Percentiles rank a stretch among this genome's conserved stretches.
phyloP scores from a whole-genome alignment of 2,888 invertebrate genomes.

The Coleophora deauratella region DNA sequence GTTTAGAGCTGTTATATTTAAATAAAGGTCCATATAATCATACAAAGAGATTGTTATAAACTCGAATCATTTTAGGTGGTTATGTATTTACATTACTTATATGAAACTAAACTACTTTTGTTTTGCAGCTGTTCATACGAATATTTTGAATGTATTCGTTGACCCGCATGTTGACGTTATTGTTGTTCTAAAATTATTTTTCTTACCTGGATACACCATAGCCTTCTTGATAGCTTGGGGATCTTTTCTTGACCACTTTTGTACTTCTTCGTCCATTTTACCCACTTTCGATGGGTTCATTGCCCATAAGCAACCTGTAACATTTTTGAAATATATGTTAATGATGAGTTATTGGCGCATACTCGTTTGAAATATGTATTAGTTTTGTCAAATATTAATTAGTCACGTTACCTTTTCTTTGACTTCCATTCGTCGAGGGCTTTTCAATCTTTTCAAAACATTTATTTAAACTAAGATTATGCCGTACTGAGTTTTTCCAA shows the following conservation, averaged over 20 bases:
- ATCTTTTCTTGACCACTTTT: constrained; percentile 97
- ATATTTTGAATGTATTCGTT: too few relatives aligned
- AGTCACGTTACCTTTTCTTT: constrained; percentile 77
- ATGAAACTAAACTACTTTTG: too few relatives aligned
- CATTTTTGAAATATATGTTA: neutral
- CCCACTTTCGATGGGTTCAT: constrained; percentile 95
- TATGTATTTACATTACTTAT: too few relatives aligned
- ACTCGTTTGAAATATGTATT: neutral
- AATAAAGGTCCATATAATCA: too few relatives aligned
- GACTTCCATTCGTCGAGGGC: constrained; percentile 89
- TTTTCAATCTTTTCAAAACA: constrained; percentile 99
- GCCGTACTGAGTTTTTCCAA: constrained; percentile 99
- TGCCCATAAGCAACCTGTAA: constrained; percentile 91
- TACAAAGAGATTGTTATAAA: too few relatives aligned
- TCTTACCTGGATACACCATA: constrained; percentile 91
- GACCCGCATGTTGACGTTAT: too few relatives aligned
- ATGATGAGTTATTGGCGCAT: neutral
- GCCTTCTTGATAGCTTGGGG: constrained; percentile 92
- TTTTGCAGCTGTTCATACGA: too few relatives aligned
- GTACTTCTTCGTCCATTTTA: constrained; percentile 99
- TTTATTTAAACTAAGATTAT: constrained; percentile 97
- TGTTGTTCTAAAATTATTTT: neutral
- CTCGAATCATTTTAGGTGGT: too few relatives aligned
- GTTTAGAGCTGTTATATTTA: too few relatives aligned
- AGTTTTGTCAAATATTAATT: neutral